These are phyloP conservation scores for Autographa pulchrina DNA, from an alignment of 2,888 invertebrate species.

Conservation along the genomic window DNA sequence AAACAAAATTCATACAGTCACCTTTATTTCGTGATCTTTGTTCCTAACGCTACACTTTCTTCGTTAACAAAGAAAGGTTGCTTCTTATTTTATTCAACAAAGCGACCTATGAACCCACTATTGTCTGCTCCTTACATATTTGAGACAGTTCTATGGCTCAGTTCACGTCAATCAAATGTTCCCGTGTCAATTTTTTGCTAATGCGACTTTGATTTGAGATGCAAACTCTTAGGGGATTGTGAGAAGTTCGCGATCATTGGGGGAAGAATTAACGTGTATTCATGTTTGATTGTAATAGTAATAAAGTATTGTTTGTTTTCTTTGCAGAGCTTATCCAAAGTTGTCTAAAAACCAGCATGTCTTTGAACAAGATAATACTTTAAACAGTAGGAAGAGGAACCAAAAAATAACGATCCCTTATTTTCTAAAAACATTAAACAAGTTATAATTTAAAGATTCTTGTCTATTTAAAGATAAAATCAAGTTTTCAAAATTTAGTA, in stretches of 20 bases:
- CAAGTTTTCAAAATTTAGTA: too few species aligned
- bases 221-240: constrained; percentile 54
- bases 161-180: constrained; percentile 74
- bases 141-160: constrained; percentile 56
- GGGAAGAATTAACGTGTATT: constrained; percentile 47
- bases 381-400: too few species aligned
- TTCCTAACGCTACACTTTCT: constrained; percentile 72
- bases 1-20: constrained; percentile 40
- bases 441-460: too few species aligned
- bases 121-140: constrained; percentile 58
- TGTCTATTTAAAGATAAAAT: too few species aligned
- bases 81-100: constrained; percentile 50
- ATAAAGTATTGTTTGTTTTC: constrained; percentile 37
- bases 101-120: constrained; percentile 71
- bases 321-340: constrained; percentile 13
- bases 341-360: not conserved
- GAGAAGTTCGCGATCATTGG: constrained; percentile 47
- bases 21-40: constrained; percentile 63
- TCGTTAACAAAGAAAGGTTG: constrained; percentile 34
- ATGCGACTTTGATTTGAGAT: constrained; percentile 70
- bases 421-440: too few species aligned
- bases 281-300: constrained; percentile 24
- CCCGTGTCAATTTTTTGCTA: constrained; percentile 71
- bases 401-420: too few species aligned
- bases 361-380: not conserved